Conservation (phyloP, 1,140 invertebrate species). For the Mactra quadrangularis region DNA sequence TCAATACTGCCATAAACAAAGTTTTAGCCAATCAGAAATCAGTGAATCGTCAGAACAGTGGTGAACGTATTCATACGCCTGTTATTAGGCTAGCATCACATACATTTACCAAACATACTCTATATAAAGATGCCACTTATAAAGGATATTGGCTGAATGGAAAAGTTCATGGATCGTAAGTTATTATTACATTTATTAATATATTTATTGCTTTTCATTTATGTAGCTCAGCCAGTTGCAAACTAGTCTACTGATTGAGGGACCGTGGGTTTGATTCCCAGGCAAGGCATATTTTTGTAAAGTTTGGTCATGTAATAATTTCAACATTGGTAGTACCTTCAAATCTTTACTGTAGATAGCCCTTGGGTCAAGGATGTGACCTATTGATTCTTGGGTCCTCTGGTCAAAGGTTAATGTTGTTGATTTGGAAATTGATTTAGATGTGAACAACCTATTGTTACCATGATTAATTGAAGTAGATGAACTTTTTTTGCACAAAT, state of each 20-base stretch:
- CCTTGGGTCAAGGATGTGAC: no score
- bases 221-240: no score
- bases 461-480: no score
- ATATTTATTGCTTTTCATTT: not conserved
- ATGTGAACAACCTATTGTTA: no score
- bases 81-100: conserved; percentile 89
- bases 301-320: not conserved
- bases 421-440: no score
- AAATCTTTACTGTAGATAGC: no score
- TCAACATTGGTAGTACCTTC: not conserved
- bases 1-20: conserved; percentile 82
- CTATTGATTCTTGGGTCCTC: no score
- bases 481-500: no score
- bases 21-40: conserved; percentile 74
- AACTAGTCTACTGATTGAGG: no score
- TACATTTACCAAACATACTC: conserved; percentile 89
- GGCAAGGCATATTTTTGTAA: no score
- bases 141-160: conserved; percentile 90
- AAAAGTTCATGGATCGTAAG: conserved; percentile 90
- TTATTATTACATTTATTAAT: conserved; percentile 29
- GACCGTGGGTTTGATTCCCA: no score
- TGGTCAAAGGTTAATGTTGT: no score
- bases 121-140: conserved; percentile 92
- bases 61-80: conserved; percentile 87
- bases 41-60: conserved; percentile 65